Percentiles rank a stretch among this genome's conserved stretches.
Conservation (phyloP, 1,140 invertebrate genomes). For the Drosophila carrolli region DNA sequence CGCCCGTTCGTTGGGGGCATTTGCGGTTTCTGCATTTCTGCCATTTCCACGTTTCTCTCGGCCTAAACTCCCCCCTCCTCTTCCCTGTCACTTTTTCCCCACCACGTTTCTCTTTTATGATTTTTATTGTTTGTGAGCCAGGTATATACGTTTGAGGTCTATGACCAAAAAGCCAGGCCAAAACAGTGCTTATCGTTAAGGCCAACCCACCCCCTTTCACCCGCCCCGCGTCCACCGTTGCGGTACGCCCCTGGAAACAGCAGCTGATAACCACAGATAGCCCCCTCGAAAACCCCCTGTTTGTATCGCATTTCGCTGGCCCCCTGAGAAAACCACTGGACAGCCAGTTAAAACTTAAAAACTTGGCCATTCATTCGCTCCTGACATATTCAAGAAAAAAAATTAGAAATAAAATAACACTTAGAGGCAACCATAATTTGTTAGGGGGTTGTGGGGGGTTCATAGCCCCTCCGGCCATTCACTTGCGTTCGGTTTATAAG, state of each 20-base stretch:
- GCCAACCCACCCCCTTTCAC: background rate
- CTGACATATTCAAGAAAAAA: constrained; percentile 56
- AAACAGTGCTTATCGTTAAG: constrained; percentile 61
- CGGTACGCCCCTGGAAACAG: constrained; percentile 6
- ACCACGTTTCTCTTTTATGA: constrained; percentile 42
- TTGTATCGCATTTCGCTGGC: constrained; percentile 17
- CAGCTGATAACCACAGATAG: constrained; percentile 12
- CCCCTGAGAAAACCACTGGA: constrained; percentile 50
- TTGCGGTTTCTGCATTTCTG: constrained; percentile 72
- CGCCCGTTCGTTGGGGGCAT: constrained; percentile 34
- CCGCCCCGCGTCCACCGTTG: background rate
- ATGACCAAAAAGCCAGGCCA: constrained; percentile 59
- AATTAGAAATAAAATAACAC: constrained; percentile 24
- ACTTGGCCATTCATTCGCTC: constrained; percentile 34
- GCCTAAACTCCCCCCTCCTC: background rate
- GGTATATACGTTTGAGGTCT: constrained; percentile 48
- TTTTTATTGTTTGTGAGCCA: constrained; percentile 34
- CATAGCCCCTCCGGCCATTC: constrained; percentile 38
- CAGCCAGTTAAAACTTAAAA: constrained; percentile 45
- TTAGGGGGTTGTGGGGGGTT: background rate
- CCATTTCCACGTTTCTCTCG: constrained; percentile 37
- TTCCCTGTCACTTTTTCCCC: background rate
- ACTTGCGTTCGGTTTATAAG: constrained; percentile 15
- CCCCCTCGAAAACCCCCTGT: background rate
- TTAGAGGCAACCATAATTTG: constrained; percentile 19